phyloP scores from a whole-genome alignment of 2,113 vertebrate species.

The Rhodinocichla rosea region DNA sequence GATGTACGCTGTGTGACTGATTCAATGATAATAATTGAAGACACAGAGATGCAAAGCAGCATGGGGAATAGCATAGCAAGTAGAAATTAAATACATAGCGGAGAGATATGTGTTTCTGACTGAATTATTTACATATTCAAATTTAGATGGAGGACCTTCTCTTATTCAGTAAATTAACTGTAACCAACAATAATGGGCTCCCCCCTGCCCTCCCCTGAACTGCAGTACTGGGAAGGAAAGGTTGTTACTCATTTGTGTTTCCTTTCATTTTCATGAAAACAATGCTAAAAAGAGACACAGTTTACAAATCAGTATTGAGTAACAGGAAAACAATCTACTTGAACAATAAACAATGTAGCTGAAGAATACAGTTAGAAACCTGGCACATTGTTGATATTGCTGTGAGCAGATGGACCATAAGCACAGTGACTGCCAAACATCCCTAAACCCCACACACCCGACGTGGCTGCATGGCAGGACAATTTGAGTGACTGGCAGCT shows the following conservation, averaged over 20 bases:
- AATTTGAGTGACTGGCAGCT: not conserved
- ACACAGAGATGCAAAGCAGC: not conserved
- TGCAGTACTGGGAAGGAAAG: not conserved
- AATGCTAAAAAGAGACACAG: not conserved
- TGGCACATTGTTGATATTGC: not conserved
- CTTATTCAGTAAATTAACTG: not conserved
- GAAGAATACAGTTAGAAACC: slow-evolving; percentile 31
- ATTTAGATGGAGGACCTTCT: not conserved
- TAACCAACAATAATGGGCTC: not conserved
- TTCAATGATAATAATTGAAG: slow-evolving; percentile 12
- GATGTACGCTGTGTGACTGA: not conserved
- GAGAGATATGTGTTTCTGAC: not conserved
- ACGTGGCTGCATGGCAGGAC: not conserved
- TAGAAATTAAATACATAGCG: slow-evolving; percentile 9
- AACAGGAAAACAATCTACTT: slow-evolving; percentile 20
- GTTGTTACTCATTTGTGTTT: not conserved
- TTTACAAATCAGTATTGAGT: slow-evolving; percentile 46
- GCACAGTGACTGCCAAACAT: not conserved
- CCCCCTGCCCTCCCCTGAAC: not conserved
- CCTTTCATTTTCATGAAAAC: not conserved
- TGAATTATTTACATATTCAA: slow-evolving; percentile 8
- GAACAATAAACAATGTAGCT: slow-evolving; percentile 11
- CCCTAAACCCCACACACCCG: not conserved
- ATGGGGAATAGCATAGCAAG: not conserved
- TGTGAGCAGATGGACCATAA: slow-evolving; percentile 45